Evolutionary conservation across 1,140 invertebrate genomes (phyloP).

Genomic region (Cyclina sinensis): DNA sequence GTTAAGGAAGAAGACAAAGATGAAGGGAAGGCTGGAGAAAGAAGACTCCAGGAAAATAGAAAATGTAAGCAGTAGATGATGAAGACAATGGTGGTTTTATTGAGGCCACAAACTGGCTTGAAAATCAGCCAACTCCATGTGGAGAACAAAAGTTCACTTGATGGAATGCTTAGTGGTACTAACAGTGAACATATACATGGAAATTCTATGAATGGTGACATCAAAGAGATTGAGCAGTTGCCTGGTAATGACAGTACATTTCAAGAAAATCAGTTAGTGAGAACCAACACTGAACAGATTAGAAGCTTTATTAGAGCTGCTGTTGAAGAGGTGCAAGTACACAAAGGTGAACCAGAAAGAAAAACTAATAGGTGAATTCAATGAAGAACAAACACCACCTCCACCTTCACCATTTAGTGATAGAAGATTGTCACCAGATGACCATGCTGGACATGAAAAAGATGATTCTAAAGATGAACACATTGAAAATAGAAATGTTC

Average conservation of each 20-base stretch:
- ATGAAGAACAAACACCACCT: slow-evolving; percentile 4
- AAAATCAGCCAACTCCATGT: neutral
- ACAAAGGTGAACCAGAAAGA: neutral
- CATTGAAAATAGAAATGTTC: neutral
- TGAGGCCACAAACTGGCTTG: neutral
- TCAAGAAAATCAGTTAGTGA: neutral
- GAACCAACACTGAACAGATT: neutral
- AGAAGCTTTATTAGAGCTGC: neutral
- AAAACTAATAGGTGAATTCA: neutral
- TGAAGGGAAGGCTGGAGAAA: slow-evolving; percentile 9
- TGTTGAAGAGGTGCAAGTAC: neutral
- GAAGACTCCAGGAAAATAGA: neutral
- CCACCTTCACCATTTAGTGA: slow-evolving; percentile 51
- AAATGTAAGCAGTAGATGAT: neutral
- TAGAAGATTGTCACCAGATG: neutral
- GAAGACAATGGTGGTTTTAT: neutral
- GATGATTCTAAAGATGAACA: neutral
- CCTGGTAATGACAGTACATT: neutral
- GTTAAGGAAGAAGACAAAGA: slow-evolving; percentile 46
- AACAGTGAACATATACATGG: neutral
- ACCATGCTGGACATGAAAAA: neutral
- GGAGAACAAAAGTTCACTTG: neutral
- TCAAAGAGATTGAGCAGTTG: neutral
- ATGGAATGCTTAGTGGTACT: too few relatives aligned
- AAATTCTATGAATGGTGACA: neutral